These are phyloP conservation scores for Lithophane socia DNA, from an alignment of 2,888 invertebrate species.

Conservation along the genomic window DNA sequence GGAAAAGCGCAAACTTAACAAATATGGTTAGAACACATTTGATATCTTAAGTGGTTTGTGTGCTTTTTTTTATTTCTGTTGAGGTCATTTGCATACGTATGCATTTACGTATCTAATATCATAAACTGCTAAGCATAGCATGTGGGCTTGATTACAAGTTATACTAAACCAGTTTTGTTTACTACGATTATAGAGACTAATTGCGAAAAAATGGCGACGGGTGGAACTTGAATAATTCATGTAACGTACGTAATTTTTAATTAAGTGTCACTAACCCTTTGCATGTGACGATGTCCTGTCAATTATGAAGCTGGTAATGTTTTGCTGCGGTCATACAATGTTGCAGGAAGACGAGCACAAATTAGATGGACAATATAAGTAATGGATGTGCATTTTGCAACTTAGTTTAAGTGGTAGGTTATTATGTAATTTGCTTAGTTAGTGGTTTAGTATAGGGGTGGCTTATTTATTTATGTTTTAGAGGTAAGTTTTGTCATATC, in stretches of 20 bases:
- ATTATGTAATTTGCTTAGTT: constrained; percentile 22
- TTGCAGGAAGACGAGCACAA: constrained; percentile 41
- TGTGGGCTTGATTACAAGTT: constrained; percentile 45
- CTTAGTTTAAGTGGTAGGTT: constrained; percentile 30
- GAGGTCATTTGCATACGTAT: constrained; percentile 12
- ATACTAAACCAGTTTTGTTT: constrained; percentile 46
- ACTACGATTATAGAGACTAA: constrained; percentile 46
- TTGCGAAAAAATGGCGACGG: constrained; percentile 55
- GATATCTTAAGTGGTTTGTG: constrained; percentile 16
- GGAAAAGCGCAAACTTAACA: constrained; percentile 16
- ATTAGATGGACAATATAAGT: constrained; percentile 17
- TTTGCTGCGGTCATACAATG: constrained; percentile 35
- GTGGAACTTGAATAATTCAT: constrained; percentile 60
- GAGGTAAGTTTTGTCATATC: background rate
- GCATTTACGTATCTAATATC: constrained; percentile 39
- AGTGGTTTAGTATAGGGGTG: background rate
- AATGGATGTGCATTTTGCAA: constrained; percentile 16
- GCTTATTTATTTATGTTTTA: background rate
- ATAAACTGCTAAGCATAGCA: constrained; percentile 39
- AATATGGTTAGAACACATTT: constrained; percentile 36
- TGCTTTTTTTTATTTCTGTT: constrained; percentile 26
- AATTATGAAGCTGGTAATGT: constrained; percentile 42
- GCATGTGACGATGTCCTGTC: constrained; percentile 52
- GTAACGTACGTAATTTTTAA: constrained; percentile 44
- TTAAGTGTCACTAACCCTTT: constrained; percentile 56